Conservation (phyloP, 1,140 invertebrate species). For the Eriocheir sinensis region DNA sequence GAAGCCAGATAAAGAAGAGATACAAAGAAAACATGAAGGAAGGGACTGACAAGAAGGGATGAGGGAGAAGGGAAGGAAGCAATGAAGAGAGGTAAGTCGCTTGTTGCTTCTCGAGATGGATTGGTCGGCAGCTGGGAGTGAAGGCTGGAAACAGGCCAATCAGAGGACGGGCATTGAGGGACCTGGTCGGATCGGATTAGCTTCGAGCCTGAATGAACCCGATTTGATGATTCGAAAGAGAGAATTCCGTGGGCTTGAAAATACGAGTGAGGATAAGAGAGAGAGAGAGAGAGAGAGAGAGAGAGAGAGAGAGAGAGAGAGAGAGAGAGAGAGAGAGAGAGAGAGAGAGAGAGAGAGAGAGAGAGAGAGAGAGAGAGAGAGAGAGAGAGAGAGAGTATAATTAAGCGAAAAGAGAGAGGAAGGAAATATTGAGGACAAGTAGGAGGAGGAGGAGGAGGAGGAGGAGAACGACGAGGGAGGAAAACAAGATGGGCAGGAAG, state of each 20-base stretch:
- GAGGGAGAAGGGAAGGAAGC: no score
- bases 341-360: background rate
- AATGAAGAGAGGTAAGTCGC: background rate
- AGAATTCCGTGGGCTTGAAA: background rate
- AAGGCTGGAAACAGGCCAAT: slow-evolving; percentile 13
- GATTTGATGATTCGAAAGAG: background rate
- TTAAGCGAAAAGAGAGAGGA: background rate
- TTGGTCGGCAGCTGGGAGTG: background rate
- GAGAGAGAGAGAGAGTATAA: no score
- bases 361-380: no score
- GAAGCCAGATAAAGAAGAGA: no score
- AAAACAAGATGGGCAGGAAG: background rate
- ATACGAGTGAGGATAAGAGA: background rate
- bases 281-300: background rate
- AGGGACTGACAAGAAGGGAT: no score
- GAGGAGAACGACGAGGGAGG: background rate
- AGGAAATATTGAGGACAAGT: no score
- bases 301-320: background rate
- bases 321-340: background rate
- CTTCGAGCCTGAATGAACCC: background rate
- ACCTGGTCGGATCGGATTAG: background rate
- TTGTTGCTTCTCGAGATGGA: background rate
- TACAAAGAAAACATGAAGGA: no score
- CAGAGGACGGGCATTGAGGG: background rate
- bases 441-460: background rate